A percentile compares a stretch with the other conserved stretches of the same genome.
Conservation (phyloP, 2,797 vertebrate genomes). For the Myioborus melanocephalus region DNA sequence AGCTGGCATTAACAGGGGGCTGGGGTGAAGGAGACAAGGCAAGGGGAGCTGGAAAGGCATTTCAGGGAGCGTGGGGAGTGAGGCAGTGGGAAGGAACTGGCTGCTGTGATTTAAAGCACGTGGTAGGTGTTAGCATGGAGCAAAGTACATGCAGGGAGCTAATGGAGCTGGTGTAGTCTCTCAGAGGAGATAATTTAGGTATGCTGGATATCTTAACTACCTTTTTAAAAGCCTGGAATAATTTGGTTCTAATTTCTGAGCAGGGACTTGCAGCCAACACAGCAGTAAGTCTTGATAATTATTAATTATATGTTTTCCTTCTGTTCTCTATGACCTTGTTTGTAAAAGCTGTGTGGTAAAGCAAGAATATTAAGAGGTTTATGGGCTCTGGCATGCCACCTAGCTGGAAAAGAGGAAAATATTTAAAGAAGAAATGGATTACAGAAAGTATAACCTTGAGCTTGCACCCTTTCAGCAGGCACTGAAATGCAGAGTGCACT, state of each 20-base stretch:
- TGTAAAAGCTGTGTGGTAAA: constrained; percentile 19
- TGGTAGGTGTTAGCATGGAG: background rate
- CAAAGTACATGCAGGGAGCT: background rate
- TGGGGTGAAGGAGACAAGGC: background rate
- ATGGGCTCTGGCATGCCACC: background rate
- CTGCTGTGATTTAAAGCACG: background rate
- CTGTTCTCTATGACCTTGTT: constrained; percentile 52
- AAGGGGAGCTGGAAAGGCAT: background rate
- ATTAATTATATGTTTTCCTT: constrained; percentile 59
- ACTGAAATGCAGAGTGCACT: background rate
- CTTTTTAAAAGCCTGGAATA: constrained; percentile 27
- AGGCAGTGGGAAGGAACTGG: background rate
- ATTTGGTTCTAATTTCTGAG: constrained; percentile 54
- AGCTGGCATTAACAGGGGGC: background rate
- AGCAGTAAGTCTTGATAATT: constrained; percentile 54
- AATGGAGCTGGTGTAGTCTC: background rate
- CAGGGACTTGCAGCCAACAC: constrained; percentile 39
- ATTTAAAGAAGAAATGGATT: background rate
- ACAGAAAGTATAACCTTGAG: background rate
- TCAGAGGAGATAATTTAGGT: constrained; percentile 30
- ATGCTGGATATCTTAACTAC: constrained; percentile 29
- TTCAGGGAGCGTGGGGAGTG: background rate
- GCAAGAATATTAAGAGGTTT: constrained; percentile 2
- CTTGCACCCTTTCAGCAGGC: background rate
- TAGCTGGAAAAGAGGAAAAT: background rate